These are phyloP conservation scores for Syndactyla subalaris DNA, from an alignment of 2,797 vertebrate species.

Conservation along the genomic window DNA sequence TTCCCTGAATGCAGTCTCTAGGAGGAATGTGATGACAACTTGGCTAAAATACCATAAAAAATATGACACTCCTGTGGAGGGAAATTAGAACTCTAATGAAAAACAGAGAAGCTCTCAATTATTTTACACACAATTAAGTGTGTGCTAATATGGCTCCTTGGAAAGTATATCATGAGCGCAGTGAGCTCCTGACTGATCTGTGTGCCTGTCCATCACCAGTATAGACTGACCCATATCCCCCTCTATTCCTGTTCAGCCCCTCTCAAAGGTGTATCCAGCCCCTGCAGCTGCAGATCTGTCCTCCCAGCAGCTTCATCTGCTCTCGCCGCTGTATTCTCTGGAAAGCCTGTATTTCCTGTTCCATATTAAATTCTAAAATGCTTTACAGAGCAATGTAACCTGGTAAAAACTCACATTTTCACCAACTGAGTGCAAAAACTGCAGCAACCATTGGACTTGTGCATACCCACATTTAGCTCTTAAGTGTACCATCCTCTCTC, in stretches of 20 bases:
- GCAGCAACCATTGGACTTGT: not conserved
- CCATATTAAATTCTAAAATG: not conserved
- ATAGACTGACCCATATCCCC: rapidly evolving
- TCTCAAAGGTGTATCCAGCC: not conserved
- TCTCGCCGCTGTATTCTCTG: not conserved
- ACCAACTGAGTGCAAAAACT: not conserved
- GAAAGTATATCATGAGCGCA: not conserved
- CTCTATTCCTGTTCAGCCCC: not conserved
- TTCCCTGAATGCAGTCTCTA: not conserved
- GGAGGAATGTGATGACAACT: not conserved
- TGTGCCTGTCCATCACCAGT: not conserved
- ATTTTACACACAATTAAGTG: not conserved
- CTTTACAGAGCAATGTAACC: not conserved
- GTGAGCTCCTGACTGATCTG: not conserved
- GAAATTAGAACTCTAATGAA: not conserved
- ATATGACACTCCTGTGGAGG: not conserved
- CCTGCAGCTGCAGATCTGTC: not conserved
- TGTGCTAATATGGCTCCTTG: not conserved
- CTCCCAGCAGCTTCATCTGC: not conserved
- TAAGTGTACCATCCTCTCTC: not conserved
- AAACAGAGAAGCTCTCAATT: not conserved
- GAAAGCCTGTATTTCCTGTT: not conserved
- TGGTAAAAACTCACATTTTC: not conserved
- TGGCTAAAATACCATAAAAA: not conserved
- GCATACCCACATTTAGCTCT: not conserved